Conservation (phyloP, 2,888 invertebrate species). For the Girardia tigrina region DNA sequence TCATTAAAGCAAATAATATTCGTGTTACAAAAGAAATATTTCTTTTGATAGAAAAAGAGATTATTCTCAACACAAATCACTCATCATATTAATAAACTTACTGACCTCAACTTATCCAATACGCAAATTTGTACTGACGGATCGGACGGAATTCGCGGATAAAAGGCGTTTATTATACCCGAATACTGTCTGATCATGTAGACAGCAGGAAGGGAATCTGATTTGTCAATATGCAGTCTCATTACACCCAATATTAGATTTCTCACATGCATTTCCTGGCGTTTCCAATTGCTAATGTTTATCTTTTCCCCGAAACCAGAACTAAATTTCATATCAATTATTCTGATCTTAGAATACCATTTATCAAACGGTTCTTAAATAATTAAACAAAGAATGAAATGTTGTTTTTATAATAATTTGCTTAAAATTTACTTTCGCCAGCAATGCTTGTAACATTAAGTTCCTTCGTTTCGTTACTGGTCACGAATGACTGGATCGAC, state of each 20-base stretch:
- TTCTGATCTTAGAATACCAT: not conserved
- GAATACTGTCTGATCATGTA: conserved; percentile 20
- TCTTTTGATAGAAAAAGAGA: not conserved
- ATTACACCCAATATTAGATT: not conserved
- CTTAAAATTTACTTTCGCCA: not conserved
- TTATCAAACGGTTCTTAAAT: not conserved
- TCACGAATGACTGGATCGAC: not conserved
- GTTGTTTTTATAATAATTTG: not conserved
- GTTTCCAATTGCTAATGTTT: not conserved
- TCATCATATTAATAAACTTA: not conserved
- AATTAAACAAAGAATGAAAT: not conserved
- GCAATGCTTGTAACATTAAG: not conserved
- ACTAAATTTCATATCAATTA: not conserved
- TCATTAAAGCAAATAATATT: no score
- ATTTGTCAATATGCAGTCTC: not conserved
- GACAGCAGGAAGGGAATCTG: conserved; percentile 12
- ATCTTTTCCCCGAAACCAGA: not conserved
- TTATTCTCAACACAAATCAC: no score
- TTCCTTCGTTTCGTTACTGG: not conserved
- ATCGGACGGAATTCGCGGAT: conserved; percentile 8
- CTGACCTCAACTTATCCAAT: not conserved
- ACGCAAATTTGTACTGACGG: not conserved
- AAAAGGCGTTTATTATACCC: conserved; percentile 8
- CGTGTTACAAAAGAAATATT: no score
- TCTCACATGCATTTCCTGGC: not conserved